Evolutionary conservation across 2,797 vertebrate species (phyloP), one percentile per base, ranked within the genome.

Genomic region (Liparis tanakae): DNA sequence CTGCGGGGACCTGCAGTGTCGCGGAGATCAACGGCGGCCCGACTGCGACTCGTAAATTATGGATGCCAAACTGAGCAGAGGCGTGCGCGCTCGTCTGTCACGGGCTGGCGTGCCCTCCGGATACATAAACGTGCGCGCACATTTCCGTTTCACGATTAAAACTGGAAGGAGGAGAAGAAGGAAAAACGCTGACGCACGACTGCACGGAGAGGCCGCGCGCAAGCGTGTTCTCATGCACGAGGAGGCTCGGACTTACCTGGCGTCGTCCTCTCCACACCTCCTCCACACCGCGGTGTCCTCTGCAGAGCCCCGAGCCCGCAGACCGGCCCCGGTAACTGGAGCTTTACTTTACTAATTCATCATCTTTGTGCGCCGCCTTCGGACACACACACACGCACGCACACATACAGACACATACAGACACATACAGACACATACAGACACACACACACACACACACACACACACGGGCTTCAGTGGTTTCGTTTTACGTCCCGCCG

Each of bases 31-130:
- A 64, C 75, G 61, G 72, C 61, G 61, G 72, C 61, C 53, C 15
- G 77, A 85, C 87, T 85, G 86, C 87, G 65, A 78, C 59, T 77
- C 30, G 76, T 93, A 36, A 87, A 93, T 93, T 88, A 92, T 91
- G 78, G 81, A 93, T 84, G 82, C 62, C 46, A 66, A 76, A 72
- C 78, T 79, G 74, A 80, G 72, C 44, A 0, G 76, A 84, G 76
- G 88, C 88, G 48, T 30, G 72, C 7, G 76, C 55, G 83, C 80
- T 88, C 78, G 80, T 79, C 84, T 77, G 71, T 88, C 78, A 64
- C 72, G 43, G 55, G 64, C 54, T 57, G 0, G 15, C 46, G 41
- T 72, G 61, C 15, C 37, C 17, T 0, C 46, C 63, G 33, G 60
- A 64, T 2, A 39, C 33, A 20, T 41, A 37, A 4, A 41, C 43